A percentile compares a stretch with the other conserved stretches of the same genome.
These are phyloP conservation scores for Sphecodes monilicornis DNA, from an alignment of 2,888 invertebrate species.

Conservation along the genomic window DNA sequence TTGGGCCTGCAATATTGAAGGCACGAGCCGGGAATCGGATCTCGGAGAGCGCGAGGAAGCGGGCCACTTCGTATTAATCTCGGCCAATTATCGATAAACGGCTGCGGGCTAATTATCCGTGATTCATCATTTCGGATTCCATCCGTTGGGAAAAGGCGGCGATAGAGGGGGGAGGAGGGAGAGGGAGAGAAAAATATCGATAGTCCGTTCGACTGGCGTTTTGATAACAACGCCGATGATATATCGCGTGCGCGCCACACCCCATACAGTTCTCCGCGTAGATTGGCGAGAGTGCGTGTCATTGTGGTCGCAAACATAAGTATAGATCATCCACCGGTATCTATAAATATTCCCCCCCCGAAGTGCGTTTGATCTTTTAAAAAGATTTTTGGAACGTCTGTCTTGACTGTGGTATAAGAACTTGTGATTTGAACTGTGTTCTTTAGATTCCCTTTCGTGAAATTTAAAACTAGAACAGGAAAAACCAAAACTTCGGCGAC, in stretches of 20 bases:
- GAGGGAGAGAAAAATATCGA: slow-evolving; percentile 35
- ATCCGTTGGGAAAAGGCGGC: background rate
- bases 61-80: slow-evolving; percentile 48
- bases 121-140: slow-evolving; percentile 44
- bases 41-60: background rate
- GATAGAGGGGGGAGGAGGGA: background rate
- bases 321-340: slow-evolving; percentile 42
- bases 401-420: background rate
- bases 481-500: background rate
- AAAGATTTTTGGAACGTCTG: background rate
- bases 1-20: slow-evolving; percentile 28
- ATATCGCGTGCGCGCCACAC: background rate
- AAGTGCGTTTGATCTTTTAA: background rate
- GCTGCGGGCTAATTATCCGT: slow-evolving; percentile 42
- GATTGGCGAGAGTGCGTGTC: slow-evolving; percentile 2
- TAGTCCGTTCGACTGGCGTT: slow-evolving; percentile 27
- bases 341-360: slow-evolving; percentile 19
- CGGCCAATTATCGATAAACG: slow-evolving; percentile 52
- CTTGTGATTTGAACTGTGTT: background rate
- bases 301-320: slow-evolving; percentile 30
- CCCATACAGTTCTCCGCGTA: background rate
- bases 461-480: background rate
- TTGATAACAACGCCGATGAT: slow-evolving; percentile 44
- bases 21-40: slow-evolving; percentile 22
- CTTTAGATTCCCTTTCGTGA: too few relatives aligned